A percentile compares a stretch with the other conserved stretches of the same genome.
These are phyloP conservation scores for Lypha dubia DNA, from an alignment of 2,888 invertebrate species.

Conservation along the genomic window DNA sequence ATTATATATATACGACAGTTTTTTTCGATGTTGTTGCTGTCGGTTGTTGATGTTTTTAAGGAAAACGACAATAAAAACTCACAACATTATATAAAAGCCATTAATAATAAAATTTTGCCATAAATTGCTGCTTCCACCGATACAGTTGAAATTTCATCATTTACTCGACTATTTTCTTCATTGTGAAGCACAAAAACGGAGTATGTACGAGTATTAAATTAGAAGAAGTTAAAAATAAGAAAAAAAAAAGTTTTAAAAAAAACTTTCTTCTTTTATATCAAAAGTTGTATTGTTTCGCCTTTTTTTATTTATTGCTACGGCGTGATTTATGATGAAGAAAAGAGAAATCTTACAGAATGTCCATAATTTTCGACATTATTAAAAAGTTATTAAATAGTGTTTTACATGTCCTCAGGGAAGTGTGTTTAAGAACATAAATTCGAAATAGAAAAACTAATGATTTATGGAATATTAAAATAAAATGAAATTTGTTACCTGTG, in stretches of 20 bases:
- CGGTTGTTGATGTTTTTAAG: neutral
- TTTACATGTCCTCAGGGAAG: neutral
- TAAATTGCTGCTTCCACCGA: neutral
- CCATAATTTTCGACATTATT: neutral
- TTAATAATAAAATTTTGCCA: constrained; percentile 55
- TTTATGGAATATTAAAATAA: neutral
- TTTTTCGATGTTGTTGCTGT: constrained; percentile 12
- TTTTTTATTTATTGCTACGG: neutral
- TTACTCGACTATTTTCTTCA: neutral
- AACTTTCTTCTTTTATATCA: neutral
- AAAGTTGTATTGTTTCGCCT: neutral
- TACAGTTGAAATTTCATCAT: neutral
- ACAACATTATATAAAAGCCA: constrained; percentile 55
- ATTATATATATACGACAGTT: constrained; percentile 41
- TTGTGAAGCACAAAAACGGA: neutral
- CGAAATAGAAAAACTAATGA: neutral
- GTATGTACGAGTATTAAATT: neutral
- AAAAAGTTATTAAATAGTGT: constrained; percentile 28
- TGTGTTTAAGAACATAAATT: neutral
- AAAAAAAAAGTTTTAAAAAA: constrained; percentile 11
- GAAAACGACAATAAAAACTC: constrained; percentile 49
- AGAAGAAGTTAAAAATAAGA: neutral
- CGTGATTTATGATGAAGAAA: neutral
- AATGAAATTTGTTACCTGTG: neutral
- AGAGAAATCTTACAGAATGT: neutral